phyloP scores from a whole-genome alignment of 1,140 invertebrate genomes.

The Micrasema minimum region DNA sequence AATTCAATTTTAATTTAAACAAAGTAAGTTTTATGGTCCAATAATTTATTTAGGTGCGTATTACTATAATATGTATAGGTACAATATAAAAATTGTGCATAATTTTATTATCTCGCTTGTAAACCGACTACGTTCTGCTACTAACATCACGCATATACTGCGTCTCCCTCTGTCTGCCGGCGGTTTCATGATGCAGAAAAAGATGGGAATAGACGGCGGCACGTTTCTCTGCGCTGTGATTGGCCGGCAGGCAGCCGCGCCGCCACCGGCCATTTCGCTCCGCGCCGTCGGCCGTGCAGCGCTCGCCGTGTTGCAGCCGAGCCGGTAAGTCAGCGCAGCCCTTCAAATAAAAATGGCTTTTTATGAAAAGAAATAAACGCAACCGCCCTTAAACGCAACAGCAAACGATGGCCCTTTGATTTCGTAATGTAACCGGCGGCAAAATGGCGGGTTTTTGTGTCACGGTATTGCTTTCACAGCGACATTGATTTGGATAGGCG shows the following conservation, averaged over 20 bases:
- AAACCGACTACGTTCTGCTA: neutral
- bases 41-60: too few species aligned
- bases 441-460: neutral
- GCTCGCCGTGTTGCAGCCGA: conserved; percentile 35
- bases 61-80: too few species aligned
- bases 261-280: conserved; percentile 32
- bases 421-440: neutral
- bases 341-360: neutral
- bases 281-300: conserved; percentile 34
- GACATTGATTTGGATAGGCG: conserved; percentile 25
- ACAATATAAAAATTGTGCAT: too few species aligned
- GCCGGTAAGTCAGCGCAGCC: conserved; percentile 37
- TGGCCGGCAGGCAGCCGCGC: too few species aligned
- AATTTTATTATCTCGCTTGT: conserved; percentile 4
- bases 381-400: neutral
- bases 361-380: conserved; percentile 10
- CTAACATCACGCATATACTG: conserved; percentile 23
- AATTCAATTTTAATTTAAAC: too few species aligned
- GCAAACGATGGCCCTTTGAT: neutral
- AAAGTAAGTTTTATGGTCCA: too few species aligned
- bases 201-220: conserved; percentile 14
- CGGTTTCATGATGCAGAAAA: neutral
- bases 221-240: conserved; percentile 10
- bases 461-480: neutral
- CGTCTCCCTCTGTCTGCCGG: neutral